Percentiles rank a stretch among this genome's conserved stretches.
Conservation (phyloP, 2,888 invertebrate genomes). For the Chrysotoxum bicinctum region DNA sequence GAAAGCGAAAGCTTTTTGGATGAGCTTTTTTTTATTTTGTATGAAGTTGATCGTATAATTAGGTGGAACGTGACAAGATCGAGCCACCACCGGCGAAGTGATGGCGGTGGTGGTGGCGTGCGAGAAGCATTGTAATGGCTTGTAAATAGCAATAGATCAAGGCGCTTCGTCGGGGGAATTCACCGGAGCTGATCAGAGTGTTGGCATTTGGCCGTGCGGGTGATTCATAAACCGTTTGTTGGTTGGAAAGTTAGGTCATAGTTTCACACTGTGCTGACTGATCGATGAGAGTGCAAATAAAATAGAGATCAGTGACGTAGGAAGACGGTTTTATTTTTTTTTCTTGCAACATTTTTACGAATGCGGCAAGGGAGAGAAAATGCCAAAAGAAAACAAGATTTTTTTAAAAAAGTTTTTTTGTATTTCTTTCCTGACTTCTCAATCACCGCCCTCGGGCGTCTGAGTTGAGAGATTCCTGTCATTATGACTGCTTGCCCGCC, state of each 20-base stretch:
- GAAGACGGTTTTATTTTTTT: not conserved
- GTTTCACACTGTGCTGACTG: constrained; percentile 20
- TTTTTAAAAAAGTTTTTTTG: constrained; percentile 1
- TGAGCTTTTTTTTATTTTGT: constrained; percentile 11
- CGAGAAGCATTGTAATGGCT: constrained; percentile 1
- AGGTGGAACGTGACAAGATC: constrained; percentile 36
- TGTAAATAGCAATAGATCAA: constrained; percentile 31
- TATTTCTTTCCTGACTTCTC: constrained; percentile 75
- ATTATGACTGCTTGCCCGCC: constrained; percentile 71
- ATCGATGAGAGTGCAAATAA: constrained; percentile 7
- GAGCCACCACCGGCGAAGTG: not conserved
- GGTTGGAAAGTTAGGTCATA: constrained; percentile 53
- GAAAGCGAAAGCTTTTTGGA: constrained; percentile 10
- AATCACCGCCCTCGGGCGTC: constrained; percentile 76
- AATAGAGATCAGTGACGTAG: constrained; percentile 36
- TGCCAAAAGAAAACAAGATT: constrained; percentile 16
- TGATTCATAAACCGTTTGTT: constrained; percentile 41
- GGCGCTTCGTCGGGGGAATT: constrained; percentile 44
- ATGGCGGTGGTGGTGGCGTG: not conserved
- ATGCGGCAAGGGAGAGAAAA: constrained; percentile 26
- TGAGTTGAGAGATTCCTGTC: constrained; percentile 72
- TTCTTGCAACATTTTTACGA: constrained; percentile 7
- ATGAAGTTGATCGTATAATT: constrained; percentile 21
- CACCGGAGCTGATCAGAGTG: constrained; percentile 28
- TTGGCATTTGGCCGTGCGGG: constrained; percentile 30